Evolutionary conservation across 1,140 invertebrate genomes (phyloP), one percentile per base, ranked within the genome.

Genomic region (Cepaea nemoralis): DNA sequence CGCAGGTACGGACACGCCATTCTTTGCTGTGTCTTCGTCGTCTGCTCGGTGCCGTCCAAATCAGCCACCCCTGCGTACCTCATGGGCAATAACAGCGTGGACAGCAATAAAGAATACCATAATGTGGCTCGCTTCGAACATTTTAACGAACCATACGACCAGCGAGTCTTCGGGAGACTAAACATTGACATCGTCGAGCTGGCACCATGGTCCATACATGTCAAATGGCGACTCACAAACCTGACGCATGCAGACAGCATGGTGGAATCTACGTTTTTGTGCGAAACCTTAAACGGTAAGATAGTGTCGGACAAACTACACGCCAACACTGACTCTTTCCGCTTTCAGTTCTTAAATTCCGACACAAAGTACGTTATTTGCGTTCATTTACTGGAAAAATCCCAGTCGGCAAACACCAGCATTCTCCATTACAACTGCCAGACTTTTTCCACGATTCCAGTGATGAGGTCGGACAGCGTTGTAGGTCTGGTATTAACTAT

Each of bases 361-460:
- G 42, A 77, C 31, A 77, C 75, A 16, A 27, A 77, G 14, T 77
- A 77, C 50, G 27, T 63, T 14, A 35, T 77, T 19, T 77, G 75
- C 39, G 75, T 77, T 6, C 42, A 77, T 42, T n/a, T 77, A 16
- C n/a, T 77, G 75, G 75, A 77, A 40, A 77, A 77, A 45, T 77
- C 75, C 1, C 1, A 14, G 10, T 77, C 75, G 12, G 66, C 31
- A 33, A 77, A 77, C 35, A 77, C 55, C 1, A 77, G 75, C 55
- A 59, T 77, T 33, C 75, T 77, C n/a, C 75, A 77, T 50, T 77
- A 77, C 55, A 77, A 35, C 75, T 77, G 75, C 59, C 27, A 77
- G 19, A 2, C 16, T 1, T 59, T 77, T 35, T 37, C 14, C 1
- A 77, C 75, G 27, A 77, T 77, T 42, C 75, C 50, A 35, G 14